Conservation (phyloP, 2,888 invertebrate species). For the Sthenelais limicola region DNA sequence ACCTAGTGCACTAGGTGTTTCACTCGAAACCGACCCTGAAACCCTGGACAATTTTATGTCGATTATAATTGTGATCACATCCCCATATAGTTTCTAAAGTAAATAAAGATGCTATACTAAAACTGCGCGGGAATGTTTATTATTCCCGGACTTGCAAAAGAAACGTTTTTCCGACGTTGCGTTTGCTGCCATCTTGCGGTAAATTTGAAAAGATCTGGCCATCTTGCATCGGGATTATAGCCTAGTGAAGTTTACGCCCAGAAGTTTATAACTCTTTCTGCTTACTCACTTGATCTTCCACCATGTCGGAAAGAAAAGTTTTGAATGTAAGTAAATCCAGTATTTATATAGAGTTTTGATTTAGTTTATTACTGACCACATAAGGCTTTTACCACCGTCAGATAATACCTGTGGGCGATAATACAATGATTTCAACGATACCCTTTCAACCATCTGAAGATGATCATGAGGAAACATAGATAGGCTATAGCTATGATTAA, state of each 20-base stretch:
- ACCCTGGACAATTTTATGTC: no score
- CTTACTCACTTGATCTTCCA: not conserved
- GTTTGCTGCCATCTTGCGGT: not conserved
- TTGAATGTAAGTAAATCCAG: conserved; percentile 43
- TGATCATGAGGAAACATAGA: no score
- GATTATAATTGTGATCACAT: no score
- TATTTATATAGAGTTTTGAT: not conserved
- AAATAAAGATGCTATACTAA: no score
- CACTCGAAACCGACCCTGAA: no score
- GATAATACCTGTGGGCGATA: not conserved
- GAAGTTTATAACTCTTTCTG: not conserved
- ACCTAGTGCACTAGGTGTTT: no score
- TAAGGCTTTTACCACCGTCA: not conserved
- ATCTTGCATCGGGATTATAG: not conserved
- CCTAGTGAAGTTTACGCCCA: not conserved
- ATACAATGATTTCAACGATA: not conserved
- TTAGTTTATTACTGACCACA: not conserved
- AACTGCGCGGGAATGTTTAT: no score
- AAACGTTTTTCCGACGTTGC: no score
- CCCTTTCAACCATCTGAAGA: no score
- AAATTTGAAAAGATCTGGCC: not conserved
- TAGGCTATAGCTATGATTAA: no score
- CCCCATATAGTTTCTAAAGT: no score
- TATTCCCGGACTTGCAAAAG: no score
- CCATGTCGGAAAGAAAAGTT: conserved; percentile 41